Evolutionary conservation across 2,888 invertebrate species (phyloP).

Genomic region (Erebia palarica): DNA sequence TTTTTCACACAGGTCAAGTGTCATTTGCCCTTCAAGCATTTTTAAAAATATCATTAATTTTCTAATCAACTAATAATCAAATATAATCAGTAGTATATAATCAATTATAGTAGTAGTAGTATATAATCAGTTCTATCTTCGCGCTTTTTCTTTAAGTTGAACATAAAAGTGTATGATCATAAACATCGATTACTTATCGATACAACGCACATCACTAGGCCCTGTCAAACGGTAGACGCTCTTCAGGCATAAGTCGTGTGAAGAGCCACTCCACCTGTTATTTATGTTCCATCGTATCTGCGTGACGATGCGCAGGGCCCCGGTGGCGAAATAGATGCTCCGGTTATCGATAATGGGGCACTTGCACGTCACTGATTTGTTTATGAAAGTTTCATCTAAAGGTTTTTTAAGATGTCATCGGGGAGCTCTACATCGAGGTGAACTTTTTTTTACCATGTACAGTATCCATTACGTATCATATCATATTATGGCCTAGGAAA

Average conservation of each 20-base stretch:
- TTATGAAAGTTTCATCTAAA: slow-evolving; percentile 5
- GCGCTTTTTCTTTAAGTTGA: too few relatives aligned
- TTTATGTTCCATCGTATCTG: slow-evolving; percentile 60
- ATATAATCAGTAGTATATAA: too few relatives aligned
- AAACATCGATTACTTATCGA: slow-evolving; percentile 35
- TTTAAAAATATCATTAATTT: too few relatives aligned
- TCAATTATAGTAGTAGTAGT: too few relatives aligned
- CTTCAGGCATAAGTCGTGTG: slow-evolving; percentile 54
- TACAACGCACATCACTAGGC: slow-evolving; percentile 41
- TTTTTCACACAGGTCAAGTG: too few relatives aligned
- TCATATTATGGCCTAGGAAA: too few relatives aligned
- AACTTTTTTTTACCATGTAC: too few relatives aligned
- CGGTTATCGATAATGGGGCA: slow-evolving; percentile 46
- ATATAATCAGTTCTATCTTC: too few relatives aligned
- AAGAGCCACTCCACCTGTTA: slow-evolving; percentile 72
- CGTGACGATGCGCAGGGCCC: slow-evolving; percentile 66
- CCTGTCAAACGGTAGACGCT: slow-evolving; percentile 57
- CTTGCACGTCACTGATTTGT: slow-evolving; percentile 20
- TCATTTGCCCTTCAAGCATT: too few relatives aligned
- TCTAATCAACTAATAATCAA: too few relatives aligned
- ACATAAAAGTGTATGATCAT: not conserved
- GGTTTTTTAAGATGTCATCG: not conserved
- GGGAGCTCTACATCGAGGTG: not conserved
- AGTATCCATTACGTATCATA: too few relatives aligned
- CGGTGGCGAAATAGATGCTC: slow-evolving; percentile 68